Evolutionary conservation across 2,113 vertebrate genomes (phyloP).

Genomic region (Chlamydotis undulata): DNA sequence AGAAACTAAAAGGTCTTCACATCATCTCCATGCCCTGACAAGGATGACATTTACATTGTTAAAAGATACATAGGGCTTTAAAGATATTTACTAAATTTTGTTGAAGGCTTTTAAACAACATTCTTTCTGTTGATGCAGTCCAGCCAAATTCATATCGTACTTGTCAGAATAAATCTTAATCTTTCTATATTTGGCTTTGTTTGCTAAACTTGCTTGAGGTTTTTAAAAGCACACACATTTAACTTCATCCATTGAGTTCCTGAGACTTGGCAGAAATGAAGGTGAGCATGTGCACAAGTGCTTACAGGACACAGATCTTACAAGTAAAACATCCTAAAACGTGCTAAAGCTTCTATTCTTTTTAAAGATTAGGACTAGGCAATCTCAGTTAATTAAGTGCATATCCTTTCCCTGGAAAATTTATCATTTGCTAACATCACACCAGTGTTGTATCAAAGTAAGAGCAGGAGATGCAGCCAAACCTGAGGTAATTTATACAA

Average conservation of each 20-base stretch:
- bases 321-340: not conserved
- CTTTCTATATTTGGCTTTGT: not conserved
- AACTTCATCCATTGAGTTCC: not conserved
- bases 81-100: not conserved
- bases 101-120: not conserved
- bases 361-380: not conserved
- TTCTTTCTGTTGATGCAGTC: not conserved
- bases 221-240: not conserved
- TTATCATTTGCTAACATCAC: not conserved
- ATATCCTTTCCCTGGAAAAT: not conserved
- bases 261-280: not conserved
- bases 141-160: not conserved
- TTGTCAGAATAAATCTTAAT: constrained; percentile 14
- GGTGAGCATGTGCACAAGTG: not conserved
- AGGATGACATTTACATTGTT: not conserved
- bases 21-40: not conserved
- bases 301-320: not conserved
- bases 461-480: not conserved
- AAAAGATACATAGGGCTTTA: not conserved
- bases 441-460: not conserved
- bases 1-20: not conserved
- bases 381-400: not conserved
- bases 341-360: not conserved
- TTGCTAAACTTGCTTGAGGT: not conserved
- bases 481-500: not conserved